phyloP scores from a whole-genome alignment of 2,113 vertebrate genomes.

The Paradoxurus hermaphroditus region DNA sequence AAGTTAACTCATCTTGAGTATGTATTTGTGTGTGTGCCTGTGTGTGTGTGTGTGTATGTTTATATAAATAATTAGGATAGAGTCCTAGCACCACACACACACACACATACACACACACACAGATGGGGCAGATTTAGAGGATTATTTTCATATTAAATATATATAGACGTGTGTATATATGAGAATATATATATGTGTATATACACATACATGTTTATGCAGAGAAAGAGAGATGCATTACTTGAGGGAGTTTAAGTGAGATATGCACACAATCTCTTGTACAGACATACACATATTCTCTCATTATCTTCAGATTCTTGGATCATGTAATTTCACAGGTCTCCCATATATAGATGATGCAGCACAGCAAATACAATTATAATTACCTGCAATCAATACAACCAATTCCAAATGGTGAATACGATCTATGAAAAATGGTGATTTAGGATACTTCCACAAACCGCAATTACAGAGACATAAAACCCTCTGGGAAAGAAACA shows the following conservation, averaged over 20 bases:
- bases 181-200: neutral
- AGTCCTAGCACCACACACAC: neutral
- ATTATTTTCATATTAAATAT: neutral
- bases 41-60: neutral
- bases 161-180: neutral
- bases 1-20: neutral
- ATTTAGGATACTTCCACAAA: slow-evolving; percentile 73
- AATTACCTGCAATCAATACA: slow-evolving; percentile 80
- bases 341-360: slow-evolving; percentile 36
- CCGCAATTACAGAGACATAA: slow-evolving; percentile 58
- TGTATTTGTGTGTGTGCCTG: neutral
- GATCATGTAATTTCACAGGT: slow-evolving; percentile 29
- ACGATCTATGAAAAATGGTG: slow-evolving; percentile 72
- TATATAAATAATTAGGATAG: neutral
- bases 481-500: slow-evolving; percentile 68
- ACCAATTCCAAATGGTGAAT: slow-evolving; percentile 72
- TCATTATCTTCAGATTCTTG: slow-evolving; percentile 17
- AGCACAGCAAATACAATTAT: slow-evolving; percentile 74
- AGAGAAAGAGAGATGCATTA: neutral
- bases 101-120: neutral
- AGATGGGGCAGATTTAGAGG: neutral
- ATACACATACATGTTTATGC: neutral
- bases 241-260: neutral
- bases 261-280: neutral
- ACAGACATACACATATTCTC: neutral